These are phyloP conservation scores for Tichodroma muraria DNA, from an alignment of 2,113 vertebrate genomes.

Conservation along the genomic window DNA sequence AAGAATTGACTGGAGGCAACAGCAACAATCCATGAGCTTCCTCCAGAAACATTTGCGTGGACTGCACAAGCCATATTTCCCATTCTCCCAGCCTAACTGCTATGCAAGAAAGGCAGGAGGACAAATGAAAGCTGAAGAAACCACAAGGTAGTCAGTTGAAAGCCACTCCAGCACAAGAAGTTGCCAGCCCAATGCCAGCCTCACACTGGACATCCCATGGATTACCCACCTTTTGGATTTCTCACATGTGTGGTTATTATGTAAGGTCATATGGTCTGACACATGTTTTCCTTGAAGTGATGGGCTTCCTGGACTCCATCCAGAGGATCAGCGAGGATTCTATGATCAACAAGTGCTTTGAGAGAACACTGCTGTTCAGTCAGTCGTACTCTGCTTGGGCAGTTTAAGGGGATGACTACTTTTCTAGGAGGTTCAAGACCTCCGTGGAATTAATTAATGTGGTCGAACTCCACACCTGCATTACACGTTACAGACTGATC, in stretches of 20 bases:
- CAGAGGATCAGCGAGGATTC: neutral
- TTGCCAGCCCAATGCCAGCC: neutral
- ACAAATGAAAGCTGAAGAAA: neutral
- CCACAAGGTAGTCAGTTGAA: neutral
- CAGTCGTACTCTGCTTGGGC: neutral
- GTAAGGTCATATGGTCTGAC: neutral
- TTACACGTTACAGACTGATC: neutral
- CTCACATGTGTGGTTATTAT: neutral
- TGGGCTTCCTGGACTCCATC: neutral
- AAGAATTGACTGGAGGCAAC: conserved; percentile 32
- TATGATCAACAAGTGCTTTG: neutral
- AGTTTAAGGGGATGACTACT: neutral
- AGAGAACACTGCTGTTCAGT: neutral
- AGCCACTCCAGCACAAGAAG: neutral
- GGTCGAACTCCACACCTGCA: neutral
- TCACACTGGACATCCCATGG: neutral
- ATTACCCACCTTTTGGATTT: neutral
- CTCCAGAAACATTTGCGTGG: neutral
- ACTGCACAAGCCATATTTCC: neutral
- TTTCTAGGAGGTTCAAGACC: neutral
- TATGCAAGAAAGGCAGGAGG: neutral
- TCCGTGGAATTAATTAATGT: neutral
- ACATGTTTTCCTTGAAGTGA: conserved; percentile 5
- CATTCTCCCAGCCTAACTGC: neutral
- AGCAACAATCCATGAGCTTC: neutral